These are phyloP conservation scores for Gymnocypris eckloni DNA, from an alignment of 2,797 vertebrate species.

Conservation along the genomic window DNA sequence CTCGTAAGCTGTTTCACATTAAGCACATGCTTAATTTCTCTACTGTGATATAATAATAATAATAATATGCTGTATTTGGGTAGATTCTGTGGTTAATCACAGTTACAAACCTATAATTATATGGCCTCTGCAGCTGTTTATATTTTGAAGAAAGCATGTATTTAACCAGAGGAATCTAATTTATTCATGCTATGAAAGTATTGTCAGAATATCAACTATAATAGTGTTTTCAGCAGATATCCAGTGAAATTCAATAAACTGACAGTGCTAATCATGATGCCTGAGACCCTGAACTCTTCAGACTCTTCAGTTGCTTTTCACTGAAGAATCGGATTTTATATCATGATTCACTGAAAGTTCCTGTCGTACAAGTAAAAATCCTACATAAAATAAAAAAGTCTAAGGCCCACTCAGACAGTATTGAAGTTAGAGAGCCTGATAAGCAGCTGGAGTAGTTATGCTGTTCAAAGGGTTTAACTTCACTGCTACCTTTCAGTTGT, in stretches of 20 bases:
- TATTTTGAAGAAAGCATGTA: not conserved
- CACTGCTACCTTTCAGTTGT: not conserved
- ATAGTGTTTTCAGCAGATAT: not conserved
- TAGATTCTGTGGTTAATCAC: slow-evolving; percentile 7
- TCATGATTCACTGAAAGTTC: not conserved
- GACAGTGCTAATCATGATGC: not conserved
- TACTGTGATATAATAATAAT: not conserved
- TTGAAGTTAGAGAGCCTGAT: not conserved
- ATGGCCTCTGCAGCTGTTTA: not conserved
- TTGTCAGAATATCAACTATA: not conserved
- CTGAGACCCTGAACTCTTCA: not conserved
- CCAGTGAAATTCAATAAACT: not conserved
- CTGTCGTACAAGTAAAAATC: not conserved
- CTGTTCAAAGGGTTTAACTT: not conserved
- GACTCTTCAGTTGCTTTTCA: not conserved
- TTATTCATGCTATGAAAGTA: slow-evolving; percentile 9
- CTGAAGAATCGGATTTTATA: not conserved
- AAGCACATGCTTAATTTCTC: slow-evolving; percentile 14
- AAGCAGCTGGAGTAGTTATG: not conserved
- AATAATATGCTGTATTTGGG: not conserved
- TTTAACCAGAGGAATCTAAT: not conserved
- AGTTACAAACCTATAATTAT: not conserved
- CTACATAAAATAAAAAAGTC: not conserved
- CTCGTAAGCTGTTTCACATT: not conserved
- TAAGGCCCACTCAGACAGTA: not conserved